phyloP scores from a whole-genome alignment of 2,113 vertebrate genomes.

The Psephotus haematonotus region DNA sequence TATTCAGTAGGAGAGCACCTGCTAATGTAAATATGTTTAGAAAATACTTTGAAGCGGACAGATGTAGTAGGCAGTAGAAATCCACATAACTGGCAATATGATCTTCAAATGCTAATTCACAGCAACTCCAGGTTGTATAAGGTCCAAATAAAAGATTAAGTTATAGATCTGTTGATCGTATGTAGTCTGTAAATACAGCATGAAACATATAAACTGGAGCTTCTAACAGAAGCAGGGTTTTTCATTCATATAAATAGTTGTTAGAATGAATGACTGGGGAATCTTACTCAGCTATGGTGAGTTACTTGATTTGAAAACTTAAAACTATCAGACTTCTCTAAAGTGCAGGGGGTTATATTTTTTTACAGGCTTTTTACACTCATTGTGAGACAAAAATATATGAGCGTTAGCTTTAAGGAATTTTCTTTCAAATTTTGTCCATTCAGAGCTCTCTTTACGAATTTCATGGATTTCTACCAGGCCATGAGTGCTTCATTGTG shows the following conservation, averaged over 20 bases:
- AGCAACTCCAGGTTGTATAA: background rate
- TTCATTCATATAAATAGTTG: background rate
- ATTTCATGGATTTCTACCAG: background rate
- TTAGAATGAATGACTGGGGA: background rate
- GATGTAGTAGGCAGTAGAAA: background rate
- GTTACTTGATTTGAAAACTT: background rate
- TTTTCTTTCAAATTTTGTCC: background rate
- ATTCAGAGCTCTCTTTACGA: background rate
- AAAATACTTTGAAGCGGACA: background rate
- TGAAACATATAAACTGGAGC: background rate
- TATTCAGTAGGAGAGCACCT: background rate
- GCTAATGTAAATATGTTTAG: background rate
- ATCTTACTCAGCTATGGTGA: background rate
- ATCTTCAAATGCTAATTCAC: background rate
- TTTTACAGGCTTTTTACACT: background rate
- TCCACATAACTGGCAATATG: background rate
- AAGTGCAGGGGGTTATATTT: background rate
- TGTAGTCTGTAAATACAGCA: background rate
- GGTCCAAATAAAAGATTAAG: background rate
- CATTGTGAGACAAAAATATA: fast-evolving
- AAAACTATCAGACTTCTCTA: background rate
- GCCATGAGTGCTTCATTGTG: background rate
- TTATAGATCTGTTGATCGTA: background rate
- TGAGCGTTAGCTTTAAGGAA: background rate
- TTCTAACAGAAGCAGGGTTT: background rate